phyloP scores from a whole-genome alignment of 2,797 vertebrate species.

The Anguilla anguilla region DNA sequence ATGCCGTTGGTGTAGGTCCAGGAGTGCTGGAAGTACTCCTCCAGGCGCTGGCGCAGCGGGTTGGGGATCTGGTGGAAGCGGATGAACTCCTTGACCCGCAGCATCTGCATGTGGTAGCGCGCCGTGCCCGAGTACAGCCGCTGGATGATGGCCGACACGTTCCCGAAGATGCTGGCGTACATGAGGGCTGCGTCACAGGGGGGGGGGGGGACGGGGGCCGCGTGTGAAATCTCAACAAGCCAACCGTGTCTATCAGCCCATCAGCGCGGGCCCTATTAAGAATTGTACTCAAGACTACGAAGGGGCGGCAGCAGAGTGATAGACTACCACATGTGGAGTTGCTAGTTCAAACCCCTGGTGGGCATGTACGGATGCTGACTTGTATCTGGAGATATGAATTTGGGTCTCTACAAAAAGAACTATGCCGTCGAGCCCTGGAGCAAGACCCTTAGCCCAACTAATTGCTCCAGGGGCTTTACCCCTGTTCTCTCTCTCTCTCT shows the following conservation, averaged over 20 bases:
- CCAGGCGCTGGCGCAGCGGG: constrained; percentile 91
- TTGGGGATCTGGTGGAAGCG: constrained; percentile 99
- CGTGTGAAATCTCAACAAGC: neutral
- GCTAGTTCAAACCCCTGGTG: too few relatives aligned
- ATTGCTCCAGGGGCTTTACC: too few relatives aligned
- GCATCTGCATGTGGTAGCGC: constrained; percentile 97
- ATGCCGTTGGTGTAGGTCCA: constrained; percentile 99
- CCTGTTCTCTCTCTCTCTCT: too few relatives aligned
- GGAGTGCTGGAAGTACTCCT: constrained; percentile 98
- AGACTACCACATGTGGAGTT: too few relatives aligned
- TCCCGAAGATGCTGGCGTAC: constrained; percentile 99
- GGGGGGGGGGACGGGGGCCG: constrained; percentile 42
- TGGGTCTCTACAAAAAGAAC: too few relatives aligned
- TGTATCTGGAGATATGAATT: too few relatives aligned
- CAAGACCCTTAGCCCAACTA: too few relatives aligned
- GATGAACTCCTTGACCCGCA: constrained; percentile 97
- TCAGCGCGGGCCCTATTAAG: too few relatives aligned
- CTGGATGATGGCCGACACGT: constrained; percentile 99
- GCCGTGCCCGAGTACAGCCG: constrained; percentile 96
- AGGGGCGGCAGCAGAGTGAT: too few relatives aligned
- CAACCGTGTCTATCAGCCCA: neutral
- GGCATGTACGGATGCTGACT: too few relatives aligned
- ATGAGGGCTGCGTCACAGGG: constrained; percentile 85
- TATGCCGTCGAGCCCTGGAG: too few relatives aligned
- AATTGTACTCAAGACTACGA: neutral